phyloP scores from a whole-genome alignment of 2,888 invertebrate genomes.

The Drosophila meridiana region DNA sequence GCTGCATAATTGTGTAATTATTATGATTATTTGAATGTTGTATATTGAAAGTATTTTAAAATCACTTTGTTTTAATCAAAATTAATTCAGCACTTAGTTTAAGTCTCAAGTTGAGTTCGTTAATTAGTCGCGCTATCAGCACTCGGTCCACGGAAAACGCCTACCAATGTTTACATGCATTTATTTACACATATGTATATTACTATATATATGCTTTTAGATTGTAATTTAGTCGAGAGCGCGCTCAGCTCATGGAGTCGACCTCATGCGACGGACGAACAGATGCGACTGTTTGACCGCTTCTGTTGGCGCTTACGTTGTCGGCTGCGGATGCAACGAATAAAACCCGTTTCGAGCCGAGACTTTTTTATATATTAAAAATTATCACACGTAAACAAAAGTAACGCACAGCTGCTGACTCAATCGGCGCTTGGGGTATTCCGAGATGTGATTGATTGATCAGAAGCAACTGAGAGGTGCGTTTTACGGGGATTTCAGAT shows the following conservation, averaged over 20 bases:
- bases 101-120: constrained; percentile 12
- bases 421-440: constrained; percentile 60
- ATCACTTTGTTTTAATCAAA: constrained; percentile 30
- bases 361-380: constrained; percentile 16
- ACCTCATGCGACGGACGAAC: constrained; percentile 65
- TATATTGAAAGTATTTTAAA: constrained; percentile 14
- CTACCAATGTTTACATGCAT: constrained; percentile 37
- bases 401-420: constrained; percentile 69
- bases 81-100: constrained; percentile 24
- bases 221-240: constrained; percentile 2
- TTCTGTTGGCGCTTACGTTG: constrained; percentile 41
- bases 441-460: constrained; percentile 48
- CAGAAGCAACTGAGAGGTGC: constrained; percentile 22
- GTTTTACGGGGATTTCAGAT: constrained; percentile 39
- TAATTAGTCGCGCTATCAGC: constrained; percentile 43
- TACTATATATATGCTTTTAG: background rate
- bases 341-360: constrained; percentile 64
- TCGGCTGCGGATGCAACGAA: constrained; percentile 40
- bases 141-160: constrained; percentile 32
- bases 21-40: background rate
- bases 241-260: constrained; percentile 29
- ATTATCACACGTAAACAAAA: constrained; percentile 33
- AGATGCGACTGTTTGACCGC: constrained; percentile 57
- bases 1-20: constrained; percentile 51
- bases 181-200: constrained; percentile 7